Base-by-base conservation (phyloP, 2,797 vertebrate species). In the Anas bahamensis region DNA sequence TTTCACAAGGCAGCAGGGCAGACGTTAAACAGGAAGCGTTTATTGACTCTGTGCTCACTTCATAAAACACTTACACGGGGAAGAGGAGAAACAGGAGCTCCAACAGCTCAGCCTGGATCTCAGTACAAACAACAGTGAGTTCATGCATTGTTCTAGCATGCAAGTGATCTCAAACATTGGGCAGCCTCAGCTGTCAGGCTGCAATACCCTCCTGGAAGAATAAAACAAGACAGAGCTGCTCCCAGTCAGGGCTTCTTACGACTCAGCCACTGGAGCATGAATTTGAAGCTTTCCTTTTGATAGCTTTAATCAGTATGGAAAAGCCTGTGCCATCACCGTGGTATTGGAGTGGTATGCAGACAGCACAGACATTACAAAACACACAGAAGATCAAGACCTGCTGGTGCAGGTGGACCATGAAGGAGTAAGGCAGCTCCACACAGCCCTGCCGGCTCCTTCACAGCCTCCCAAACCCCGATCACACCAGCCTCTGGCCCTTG, bases 1-100 rank as follows among this genome's bases (percentile, higher is more conserved):
- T 86, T 87, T 90, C 89, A 82, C 13, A 82, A 86, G 66, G 64
- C 89, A 87, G 88, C 9, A 0, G 88, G 93, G 84, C 93, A 92
- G 69, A 89, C 31, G 7, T 94, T 93, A 93, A 94, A 97, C 94
- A 98, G 98, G 98, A 98, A 98, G 97, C 59, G 59, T 98, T 98
- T 98, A 97, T 98, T 98, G 96, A 96, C 95, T 98, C 97, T 96
- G 90, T 90, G 89, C 93, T 97, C 97, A 93, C 94, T 94, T 79
- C 90, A 92, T 97, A 96, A 96, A 96, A 91, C 81, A 95, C 95
- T 97, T 88, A 95, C 84, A 88, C 6, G 19, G 84, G 88, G 74
- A 71, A 57, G 64, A 92, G 53, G 64, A 83, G 81, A 74, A 87
- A 56, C 66, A 70, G 48, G 72, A 95, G 84, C 55, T 94, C 86